Evolutionary conservation across 2,888 invertebrate species (phyloP).

Genomic region (Agriopis marginaria): DNA sequence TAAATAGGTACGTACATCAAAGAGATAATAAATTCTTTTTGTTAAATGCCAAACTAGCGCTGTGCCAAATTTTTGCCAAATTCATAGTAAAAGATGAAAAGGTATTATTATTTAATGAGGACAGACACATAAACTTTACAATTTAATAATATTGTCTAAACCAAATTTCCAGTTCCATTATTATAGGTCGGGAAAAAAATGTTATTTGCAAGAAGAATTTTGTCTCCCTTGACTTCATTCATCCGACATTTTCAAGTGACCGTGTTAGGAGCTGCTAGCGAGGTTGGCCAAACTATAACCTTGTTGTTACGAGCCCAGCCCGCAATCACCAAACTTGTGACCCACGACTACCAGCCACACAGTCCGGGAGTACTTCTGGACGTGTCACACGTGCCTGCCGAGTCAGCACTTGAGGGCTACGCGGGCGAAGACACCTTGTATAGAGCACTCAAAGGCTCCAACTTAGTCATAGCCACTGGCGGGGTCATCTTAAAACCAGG

Average conservation of each 20-base stretch:
- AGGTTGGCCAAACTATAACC: constrained; percentile 83
- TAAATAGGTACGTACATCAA: too few relatives aligned
- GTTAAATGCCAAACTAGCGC: too few relatives aligned
- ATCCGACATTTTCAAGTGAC: constrained; percentile 66
- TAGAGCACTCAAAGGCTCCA: constrained; percentile 80
- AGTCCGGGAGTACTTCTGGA: constrained; percentile 76
- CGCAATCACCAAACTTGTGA: constrained; percentile 84
- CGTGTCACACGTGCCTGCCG: constrained; percentile 77
- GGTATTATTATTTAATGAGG: too few relatives aligned
- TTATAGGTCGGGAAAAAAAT: constrained; percentile 27
- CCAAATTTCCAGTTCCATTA: neutral
- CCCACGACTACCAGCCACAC: constrained; percentile 82
- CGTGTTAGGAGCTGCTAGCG: constrained; percentile 75
- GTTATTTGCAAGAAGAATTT: constrained; percentile 43
- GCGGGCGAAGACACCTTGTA: constrained; percentile 62
- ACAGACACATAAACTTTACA: neutral
- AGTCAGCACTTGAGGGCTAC: constrained; percentile 63
- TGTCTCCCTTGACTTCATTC: constrained; percentile 23
- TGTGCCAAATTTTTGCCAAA: neutral
- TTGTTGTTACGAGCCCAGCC: constrained; percentile 87
- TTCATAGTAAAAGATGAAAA: constrained; percentile 10
- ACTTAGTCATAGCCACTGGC: constrained; percentile 89
- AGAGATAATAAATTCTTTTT: too few relatives aligned
- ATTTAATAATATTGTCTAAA: neutral
- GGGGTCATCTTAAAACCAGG: constrained; percentile 87